Percentiles rank a stretch among this genome's conserved stretches.
These are phyloP conservation scores for Archips xylosteana DNA, from an alignment of 2,888 invertebrate genomes.

Conservation along the genomic window DNA sequence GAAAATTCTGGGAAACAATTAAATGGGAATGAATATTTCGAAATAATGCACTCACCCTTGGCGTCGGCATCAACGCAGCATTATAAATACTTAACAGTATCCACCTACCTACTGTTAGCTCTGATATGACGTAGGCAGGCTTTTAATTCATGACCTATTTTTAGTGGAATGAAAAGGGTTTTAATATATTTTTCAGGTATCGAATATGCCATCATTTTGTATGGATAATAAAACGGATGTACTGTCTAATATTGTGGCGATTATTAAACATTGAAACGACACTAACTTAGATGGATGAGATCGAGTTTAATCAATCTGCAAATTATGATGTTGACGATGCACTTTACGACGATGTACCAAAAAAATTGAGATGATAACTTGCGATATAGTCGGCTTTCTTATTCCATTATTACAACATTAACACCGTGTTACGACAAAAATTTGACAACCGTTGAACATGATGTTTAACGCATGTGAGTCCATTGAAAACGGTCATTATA, in stretches of 20 bases:
- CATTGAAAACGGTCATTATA: too few species aligned
- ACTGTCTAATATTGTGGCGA: background rate
- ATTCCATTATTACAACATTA: too few species aligned
- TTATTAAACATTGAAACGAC: too few species aligned
- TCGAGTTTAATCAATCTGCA: too few species aligned
- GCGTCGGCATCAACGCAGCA: background rate
- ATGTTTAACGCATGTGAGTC: too few species aligned
- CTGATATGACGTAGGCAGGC: background rate
- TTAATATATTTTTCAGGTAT: background rate
- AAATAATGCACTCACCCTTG: background rate
- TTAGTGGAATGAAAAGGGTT: background rate
- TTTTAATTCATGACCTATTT: slow-evolving; percentile 7
- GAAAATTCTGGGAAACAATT: background rate
- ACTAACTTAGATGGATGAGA: too few species aligned
- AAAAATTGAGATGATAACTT: too few species aligned
- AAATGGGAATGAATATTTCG: background rate
- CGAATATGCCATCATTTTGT: background rate
- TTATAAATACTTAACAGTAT: background rate
- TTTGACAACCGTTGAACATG: too few species aligned
- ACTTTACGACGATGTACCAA: too few species aligned
- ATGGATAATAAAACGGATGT: background rate
- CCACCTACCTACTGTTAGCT: background rate
- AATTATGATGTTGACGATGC: too few species aligned
- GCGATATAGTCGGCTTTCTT: too few species aligned
- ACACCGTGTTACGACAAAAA: too few species aligned